phyloP scores from a whole-genome alignment of 2,113 vertebrate genomes.

The Crotalus helleri region DNA sequence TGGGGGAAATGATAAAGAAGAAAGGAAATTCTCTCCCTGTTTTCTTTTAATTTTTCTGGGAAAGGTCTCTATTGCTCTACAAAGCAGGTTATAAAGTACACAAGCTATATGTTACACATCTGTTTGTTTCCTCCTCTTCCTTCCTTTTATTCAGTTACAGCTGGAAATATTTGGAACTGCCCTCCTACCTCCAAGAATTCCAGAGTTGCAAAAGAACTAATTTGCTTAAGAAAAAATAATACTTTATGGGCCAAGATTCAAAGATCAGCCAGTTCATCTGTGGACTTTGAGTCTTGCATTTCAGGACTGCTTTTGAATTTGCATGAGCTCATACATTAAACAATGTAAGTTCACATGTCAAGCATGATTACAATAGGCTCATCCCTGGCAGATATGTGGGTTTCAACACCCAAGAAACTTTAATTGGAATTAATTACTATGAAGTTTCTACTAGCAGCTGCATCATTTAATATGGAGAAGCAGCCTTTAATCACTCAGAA shows the following conservation, averaged over 20 bases:
- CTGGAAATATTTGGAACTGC: background rate
- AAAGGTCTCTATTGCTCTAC: background rate
- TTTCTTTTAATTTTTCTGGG: background rate
- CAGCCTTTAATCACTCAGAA: background rate
- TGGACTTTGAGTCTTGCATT: background rate
- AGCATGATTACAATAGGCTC: background rate
- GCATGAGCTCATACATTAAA: background rate
- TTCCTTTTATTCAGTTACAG: background rate
- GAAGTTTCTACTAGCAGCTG: background rate
- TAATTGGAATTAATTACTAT: background rate
- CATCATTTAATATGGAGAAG: background rate
- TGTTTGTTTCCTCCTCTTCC: background rate
- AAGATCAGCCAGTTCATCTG: background rate
- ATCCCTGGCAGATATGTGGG: background rate
- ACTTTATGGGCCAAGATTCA: background rate
- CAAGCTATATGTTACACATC: background rate
- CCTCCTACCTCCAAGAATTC: background rate
- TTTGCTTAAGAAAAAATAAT: background rate
- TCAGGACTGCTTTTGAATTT: background rate
- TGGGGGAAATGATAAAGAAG: background rate
- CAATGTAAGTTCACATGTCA: background rate
- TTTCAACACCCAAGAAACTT: background rate
- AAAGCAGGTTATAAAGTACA: background rate
- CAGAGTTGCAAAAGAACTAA: background rate
- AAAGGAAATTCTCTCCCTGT: background rate